Base-by-base conservation (phyloP, 2,888 invertebrate species). In the Epinotia demarniana region DNA sequence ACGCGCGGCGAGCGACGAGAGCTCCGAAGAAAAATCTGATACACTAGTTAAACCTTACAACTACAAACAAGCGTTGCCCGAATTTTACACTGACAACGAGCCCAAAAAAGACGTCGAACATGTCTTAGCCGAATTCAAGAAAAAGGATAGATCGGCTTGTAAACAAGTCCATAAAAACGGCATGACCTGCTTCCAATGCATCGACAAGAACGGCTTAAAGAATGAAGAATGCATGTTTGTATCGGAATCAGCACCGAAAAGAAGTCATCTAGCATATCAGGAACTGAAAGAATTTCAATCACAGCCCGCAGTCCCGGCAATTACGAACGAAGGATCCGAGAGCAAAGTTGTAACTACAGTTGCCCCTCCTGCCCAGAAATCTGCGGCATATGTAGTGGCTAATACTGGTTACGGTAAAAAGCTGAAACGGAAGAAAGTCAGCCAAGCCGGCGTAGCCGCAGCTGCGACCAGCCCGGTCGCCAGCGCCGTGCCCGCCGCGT, bases 171-270 rank as follows among this genome's bases (percentile, higher is more conserved):
- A 95, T 78, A 96, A 96, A 82, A 96, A 96, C 80, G 96, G 96
- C 58, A 96, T 97, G 96, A 97, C 96, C 0, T 97, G 97, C 84
- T 97, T 95, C 85, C 95, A 96, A 80, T 97, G 97, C 85, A 89
- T 95, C 4, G 96, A 97, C 82, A 94, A 96, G 79, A 94, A 95
- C 68, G 97, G 97, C 0, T 92, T 96, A 68, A 96, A 96, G 86
- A 95, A 97, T 82, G 97, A 97, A 87, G 97, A 97, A 86, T 97
- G 97, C 84, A 96, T 97, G 95, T 97, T 95, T 87, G 95, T 96
- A 11, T 96, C 96, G 0, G 96, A 96, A 81, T 95, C 96, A 0
- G 95, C 96, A 60, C 96, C 96, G 0, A 94, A 95, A 83, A 94
- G 95, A 67, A 95, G 95, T 72, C 96, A 96, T 84, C 89, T 96